These are phyloP conservation scores for Branchellion lobata DNA, from an alignment of 2,888 invertebrate species.

Conservation along the genomic window DNA sequence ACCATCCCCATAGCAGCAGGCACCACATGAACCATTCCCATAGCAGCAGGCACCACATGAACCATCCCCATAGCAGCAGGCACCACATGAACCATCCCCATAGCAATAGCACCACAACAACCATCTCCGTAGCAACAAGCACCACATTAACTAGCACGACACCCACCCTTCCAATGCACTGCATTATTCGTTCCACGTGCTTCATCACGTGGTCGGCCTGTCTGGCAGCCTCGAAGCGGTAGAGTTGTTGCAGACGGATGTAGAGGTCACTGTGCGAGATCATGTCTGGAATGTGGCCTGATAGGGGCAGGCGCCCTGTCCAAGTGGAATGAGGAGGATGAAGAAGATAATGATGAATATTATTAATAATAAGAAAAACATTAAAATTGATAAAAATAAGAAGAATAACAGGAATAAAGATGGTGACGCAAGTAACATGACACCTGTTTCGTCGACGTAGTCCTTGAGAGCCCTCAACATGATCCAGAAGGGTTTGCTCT, in stretches of 20 bases:
- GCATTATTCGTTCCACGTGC: slow-evolving; percentile 77
- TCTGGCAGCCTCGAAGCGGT: slow-evolving; percentile 75
- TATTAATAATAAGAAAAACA: background rate
- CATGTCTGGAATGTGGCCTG: slow-evolving; percentile 91
- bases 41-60: too few relatives aligned
- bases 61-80: too few relatives aligned
- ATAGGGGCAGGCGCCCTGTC: slow-evolving; percentile 71
- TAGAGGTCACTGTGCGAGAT: slow-evolving; percentile 89
- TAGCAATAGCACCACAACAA: too few relatives aligned
- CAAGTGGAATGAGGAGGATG: background rate
- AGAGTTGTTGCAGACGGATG: slow-evolving; percentile 82
- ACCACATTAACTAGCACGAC: too few relatives aligned
- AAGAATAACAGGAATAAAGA: background rate
- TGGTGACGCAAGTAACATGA: slow-evolving; percentile 8
- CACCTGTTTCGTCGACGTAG: slow-evolving; percentile 79
- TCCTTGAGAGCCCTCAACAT: slow-evolving; percentile 83
- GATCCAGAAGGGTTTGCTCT: slow-evolving; percentile 79
- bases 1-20: too few relatives aligned
- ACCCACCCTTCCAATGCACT: slow-evolving; percentile 70
- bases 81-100: too few relatives aligned
- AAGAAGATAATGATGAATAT: background rate
- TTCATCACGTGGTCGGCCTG: slow-evolving; percentile 81
- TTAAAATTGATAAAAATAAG: too few relatives aligned
- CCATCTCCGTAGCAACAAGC: too few relatives aligned
- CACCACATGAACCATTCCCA: too few relatives aligned